A percentile compares a stretch with the other conserved stretches of the same genome.
phyloP scores from a whole-genome alignment of 2,888 invertebrate species.

The Dolomedes plantarius region DNA sequence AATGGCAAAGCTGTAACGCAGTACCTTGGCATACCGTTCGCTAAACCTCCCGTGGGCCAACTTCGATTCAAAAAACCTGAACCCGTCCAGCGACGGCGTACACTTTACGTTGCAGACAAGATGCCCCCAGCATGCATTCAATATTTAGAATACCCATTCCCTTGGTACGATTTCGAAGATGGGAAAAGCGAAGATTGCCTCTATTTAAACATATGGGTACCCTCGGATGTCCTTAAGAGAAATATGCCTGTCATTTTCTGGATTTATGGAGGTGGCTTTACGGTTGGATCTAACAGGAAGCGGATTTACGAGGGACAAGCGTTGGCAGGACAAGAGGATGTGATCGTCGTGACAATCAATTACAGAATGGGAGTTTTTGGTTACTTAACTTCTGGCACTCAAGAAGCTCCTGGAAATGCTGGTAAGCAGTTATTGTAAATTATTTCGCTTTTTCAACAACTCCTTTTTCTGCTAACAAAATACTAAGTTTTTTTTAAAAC shows the following conservation, averaged over 20 bases:
- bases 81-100: not conserved
- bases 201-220: conserved; percentile 59
- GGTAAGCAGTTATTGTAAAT: too few relatives aligned
- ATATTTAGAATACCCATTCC: conserved; percentile 4
- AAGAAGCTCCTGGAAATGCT: conserved; percentile 40
- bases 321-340: conserved; percentile 17
- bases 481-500: too few relatives aligned
- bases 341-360: conserved; percentile 57
- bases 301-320: conserved; percentile 4
- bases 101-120: not conserved
- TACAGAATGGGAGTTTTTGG: conserved; percentile 51
- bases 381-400: conserved; percentile 24
- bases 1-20: not conserved
- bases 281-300: conserved; percentile 5
- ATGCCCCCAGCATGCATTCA: conserved; percentile 33
- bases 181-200: conserved; percentile 60
- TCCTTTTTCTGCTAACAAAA: too few relatives aligned
- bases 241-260: conserved; percentile 34
- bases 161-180: conserved; percentile 6
- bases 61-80: conserved; percentile 27
- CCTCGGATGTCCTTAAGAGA: not conserved
- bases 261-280: conserved; percentile 54
- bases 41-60: conserved; percentile 32
- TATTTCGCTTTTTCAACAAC: too few relatives aligned
- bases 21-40: conserved; percentile 39